Base-by-base conservation (phyloP, 1,140 invertebrate species). In the Pachypeltis micranthus region DNA sequence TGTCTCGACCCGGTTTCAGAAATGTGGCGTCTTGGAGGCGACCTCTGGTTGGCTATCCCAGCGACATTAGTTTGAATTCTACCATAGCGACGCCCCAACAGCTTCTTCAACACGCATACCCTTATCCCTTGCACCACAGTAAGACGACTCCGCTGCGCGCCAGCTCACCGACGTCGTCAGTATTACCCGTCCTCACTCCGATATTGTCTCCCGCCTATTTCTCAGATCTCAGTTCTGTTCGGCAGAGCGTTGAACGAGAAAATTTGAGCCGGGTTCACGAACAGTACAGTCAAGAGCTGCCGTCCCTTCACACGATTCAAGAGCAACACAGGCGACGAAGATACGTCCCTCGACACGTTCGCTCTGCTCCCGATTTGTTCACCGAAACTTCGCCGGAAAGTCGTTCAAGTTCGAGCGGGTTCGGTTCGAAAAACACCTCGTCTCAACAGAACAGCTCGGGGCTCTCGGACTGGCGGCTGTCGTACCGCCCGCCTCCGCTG, bases 351-450 rank as follows among this genome's bases (percentile, higher is more conserved):
- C 73, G 83, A 3, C 81, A 86, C 66, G 80, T 82, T 0, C 73
- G 83, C 3, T 81, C 81, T 28, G 85, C 85, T 23, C 82, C 81
- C 2, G 85, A 85, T 72, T 74, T 84, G 19, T 2, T 81, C 76
- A 78, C 63, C 63, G 88, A 92, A 70, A 85, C 86, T 0, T 91
- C 88, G 1, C 88, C 88, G 0, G 90, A 94, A 73, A 90, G 87
- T 68, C 79, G 87, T n/a, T 88, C 87, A 23, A 90, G 88, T 71
- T 87, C 86, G 2, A 90, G 88, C 71, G 91, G 91, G 0, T 92
- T 93, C 69, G 90, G 90, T 19, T 93, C 90, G 69, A 90, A 92
- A 71, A 94, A 93, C 74, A 93, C 88, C n/a, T 91, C 88, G 14
- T 91, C 87, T 80, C 75, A 90, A 82, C 77, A 81, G 72, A 75